phyloP scores from a whole-genome alignment of 2,888 invertebrate genomes.

The Tuberolachnus salignus region DNA sequence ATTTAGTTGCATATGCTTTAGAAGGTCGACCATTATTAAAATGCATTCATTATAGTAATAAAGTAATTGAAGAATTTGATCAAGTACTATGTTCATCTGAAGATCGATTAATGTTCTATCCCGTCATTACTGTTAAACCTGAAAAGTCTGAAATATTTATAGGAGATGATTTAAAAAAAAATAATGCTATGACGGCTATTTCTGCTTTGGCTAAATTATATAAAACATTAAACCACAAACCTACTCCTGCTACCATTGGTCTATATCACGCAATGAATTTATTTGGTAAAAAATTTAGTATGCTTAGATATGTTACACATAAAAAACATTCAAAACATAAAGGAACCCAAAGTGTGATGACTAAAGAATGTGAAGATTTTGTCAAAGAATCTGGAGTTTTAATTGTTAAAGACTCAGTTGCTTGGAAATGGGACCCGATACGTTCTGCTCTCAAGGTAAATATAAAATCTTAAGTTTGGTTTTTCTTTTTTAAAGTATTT shows the following conservation, averaged over 20 bases:
- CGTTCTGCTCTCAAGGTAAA: constrained; percentile 74
- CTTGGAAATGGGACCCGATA: constrained; percentile 94
- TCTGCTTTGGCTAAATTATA: constrained; percentile 80
- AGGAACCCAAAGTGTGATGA: constrained; percentile 59
- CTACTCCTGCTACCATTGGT: constrained; percentile 81
- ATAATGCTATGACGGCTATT: constrained; percentile 80
- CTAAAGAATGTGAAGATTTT: constrained; percentile 70
- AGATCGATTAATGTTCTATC: constrained; percentile 43
- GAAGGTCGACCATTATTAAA: constrained; percentile 59
- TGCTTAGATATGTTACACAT: constrained; percentile 32
- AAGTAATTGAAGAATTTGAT: constrained; percentile 39
- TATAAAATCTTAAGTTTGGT: background rate
- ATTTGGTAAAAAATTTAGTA: constrained; percentile 46
- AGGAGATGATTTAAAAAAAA: constrained; percentile 64
- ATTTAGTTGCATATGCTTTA: constrained; percentile 75
- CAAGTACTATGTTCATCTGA: constrained; percentile 51
- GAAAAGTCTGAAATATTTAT: constrained; percentile 49
- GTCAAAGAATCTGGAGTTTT: constrained; percentile 84
- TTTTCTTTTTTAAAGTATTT: background rate
- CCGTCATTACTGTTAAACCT: constrained; percentile 24
- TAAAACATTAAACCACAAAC: constrained; percentile 78
- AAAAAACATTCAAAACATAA: constrained; percentile 57
- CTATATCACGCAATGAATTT: constrained; percentile 69
- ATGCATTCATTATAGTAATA: constrained; percentile 26
- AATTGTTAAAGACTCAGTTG: constrained; percentile 76